Conservation (phyloP, 2,797 vertebrate genomes). For the Scarus forsteni region DNA sequence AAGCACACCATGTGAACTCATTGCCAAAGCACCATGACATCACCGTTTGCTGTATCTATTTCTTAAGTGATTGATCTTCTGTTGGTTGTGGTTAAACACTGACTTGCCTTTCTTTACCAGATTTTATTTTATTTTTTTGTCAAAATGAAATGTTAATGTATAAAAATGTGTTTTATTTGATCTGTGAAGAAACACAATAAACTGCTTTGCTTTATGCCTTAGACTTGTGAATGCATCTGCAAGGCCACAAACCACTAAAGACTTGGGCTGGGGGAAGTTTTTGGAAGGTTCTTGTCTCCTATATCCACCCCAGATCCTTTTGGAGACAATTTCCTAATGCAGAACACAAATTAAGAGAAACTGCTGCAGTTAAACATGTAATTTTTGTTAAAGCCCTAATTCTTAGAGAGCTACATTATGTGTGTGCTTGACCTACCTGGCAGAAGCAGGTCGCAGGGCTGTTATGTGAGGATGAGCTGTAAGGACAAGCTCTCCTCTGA, state of each 20-base stretch:
- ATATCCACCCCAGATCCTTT: conserved; percentile 2
- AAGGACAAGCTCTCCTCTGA: conserved; percentile 89
- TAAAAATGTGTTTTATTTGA: conserved; percentile 1
- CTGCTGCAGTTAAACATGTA: not conserved
- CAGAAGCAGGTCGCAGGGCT: conserved; percentile 73
- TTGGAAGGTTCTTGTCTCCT: not conserved
- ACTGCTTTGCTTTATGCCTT: not conserved
- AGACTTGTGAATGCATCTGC: not conserved
- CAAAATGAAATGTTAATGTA: not conserved
- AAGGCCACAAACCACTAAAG: too few relatives aligned
- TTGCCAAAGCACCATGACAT: not conserved
- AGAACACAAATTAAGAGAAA: conserved; percentile 16
- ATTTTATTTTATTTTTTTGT: not conserved
- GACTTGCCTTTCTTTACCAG: not conserved
- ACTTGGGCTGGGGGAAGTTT: not conserved
- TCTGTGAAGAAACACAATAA: conserved; percentile 1
- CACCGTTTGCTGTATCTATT: not conserved
- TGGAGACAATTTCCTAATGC: conserved; percentile 12
- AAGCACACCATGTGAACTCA: conserved; percentile 6
- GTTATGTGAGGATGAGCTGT: conserved; percentile 84
- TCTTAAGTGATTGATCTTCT: not conserved
- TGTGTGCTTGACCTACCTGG: conserved; percentile 47
- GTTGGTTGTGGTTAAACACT: not conserved
- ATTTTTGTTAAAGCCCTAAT: not conserved
- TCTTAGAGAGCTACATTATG: not conserved